Percentiles rank a stretch among this genome's conserved stretches.
phyloP scores from a whole-genome alignment of 2,113 vertebrate genomes.

The Brevimyrus niger region DNA sequence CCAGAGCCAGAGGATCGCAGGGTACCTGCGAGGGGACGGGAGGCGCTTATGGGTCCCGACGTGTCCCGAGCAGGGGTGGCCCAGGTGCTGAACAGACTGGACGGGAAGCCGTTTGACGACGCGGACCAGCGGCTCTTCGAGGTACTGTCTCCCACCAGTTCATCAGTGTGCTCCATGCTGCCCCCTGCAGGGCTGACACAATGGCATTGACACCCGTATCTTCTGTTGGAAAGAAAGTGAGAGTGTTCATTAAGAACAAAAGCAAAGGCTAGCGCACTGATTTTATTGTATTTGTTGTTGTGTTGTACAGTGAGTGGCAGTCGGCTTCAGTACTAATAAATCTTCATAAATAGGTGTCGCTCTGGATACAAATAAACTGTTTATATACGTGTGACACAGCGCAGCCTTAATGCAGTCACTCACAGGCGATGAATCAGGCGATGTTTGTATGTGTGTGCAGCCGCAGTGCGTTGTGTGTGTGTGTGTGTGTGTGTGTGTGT shows the following conservation, averaged over 20 bases:
- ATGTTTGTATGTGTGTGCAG: background rate
- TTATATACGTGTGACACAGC: background rate
- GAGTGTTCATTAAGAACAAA: background rate
- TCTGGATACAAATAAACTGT: background rate
- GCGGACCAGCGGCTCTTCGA: slow-evolving; percentile 96
- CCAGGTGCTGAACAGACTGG: slow-evolving; percentile 90
- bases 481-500: background rate
- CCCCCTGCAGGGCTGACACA: background rate
- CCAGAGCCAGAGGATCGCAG: background rate
- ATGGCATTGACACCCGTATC: background rate
- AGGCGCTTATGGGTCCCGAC: background rate
- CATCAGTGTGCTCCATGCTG: background rate
- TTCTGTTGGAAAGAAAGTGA: background rate
- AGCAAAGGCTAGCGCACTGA: background rate
- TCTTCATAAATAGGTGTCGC: background rate
- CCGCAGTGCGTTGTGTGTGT: background rate
- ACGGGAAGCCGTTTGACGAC: slow-evolving; percentile 93
- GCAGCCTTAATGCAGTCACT: background rate
- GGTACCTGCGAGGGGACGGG: background rate
- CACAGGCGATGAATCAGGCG: background rate
- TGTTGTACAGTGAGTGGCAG: background rate
- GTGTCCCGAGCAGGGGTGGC: slow-evolving; percentile 74
- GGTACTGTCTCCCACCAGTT: slow-evolving; percentile 51
- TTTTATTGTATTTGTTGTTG: background rate
- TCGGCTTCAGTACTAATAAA: background rate